phyloP scores from a whole-genome alignment of 2,888 invertebrate genomes.

The Tridacna crocea region DNA sequence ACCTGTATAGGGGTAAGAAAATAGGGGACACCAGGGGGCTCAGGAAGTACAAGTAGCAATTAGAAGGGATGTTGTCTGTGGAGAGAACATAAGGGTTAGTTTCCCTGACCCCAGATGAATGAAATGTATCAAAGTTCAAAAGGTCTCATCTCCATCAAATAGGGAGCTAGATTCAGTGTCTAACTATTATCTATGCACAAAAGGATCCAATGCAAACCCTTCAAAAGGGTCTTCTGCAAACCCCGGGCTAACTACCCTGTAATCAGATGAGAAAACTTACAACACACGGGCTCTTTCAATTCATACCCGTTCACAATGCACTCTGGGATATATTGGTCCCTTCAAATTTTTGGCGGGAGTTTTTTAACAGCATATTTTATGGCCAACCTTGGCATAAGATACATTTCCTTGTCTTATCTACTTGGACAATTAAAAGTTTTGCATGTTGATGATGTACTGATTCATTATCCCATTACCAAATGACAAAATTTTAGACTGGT shows the following conservation, averaged over 20 bases:
- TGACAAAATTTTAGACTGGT: no score
- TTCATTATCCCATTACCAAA: no score
- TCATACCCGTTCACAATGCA: neutral
- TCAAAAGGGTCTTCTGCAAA: conserved; percentile 22
- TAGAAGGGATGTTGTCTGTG: conserved; percentile 26
- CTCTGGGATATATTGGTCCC: conserved; percentile 3
- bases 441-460: no score
- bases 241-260: conserved; percentile 21
- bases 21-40: conserved; percentile 26
- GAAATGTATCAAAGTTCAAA: conserved; percentile 56
- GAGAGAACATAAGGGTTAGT: conserved; percentile 15
- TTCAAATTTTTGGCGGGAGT: conserved; percentile 25
- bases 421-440: no score
- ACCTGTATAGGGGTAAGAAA: conserved; percentile 18
- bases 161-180: conserved; percentile 47
- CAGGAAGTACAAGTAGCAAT: conserved; percentile 31
- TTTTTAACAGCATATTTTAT: no score
- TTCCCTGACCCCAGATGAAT: conserved; percentile 46
- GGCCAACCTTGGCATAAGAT: no score
- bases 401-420: no score
- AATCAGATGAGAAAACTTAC: conserved; percentile 25
- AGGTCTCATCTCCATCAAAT: conserved; percentile 56
- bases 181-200: conserved; percentile 60
- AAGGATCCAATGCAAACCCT: conserved; percentile 9
- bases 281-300: neutral